Conservation (phyloP, 2,113 vertebrate genomes). For the Tylochromis polylepis region DNA sequence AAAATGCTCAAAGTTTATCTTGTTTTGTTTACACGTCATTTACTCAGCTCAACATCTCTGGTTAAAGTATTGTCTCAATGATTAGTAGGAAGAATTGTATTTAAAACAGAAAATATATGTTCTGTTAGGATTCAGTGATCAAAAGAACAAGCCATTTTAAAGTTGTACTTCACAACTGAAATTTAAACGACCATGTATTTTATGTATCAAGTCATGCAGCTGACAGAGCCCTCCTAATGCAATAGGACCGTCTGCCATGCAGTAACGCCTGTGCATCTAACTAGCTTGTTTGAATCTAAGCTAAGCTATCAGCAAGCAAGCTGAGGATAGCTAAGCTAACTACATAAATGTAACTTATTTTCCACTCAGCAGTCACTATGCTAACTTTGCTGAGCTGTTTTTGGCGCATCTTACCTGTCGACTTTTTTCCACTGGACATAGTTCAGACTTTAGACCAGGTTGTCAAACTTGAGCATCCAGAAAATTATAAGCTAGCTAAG, state of each 20-base stretch:
- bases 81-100: rapidly evolving
- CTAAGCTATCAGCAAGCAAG: rapidly evolving
- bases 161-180: background rate
- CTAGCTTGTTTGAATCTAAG: background rate
- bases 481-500: background rate
- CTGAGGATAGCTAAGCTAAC: background rate
- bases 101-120: background rate
- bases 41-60: background rate
- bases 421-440: background rate
- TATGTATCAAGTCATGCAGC: background rate
- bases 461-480: background rate
- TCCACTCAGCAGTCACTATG: background rate
- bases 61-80: background rate
- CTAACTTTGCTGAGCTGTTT: background rate
- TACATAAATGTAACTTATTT: background rate
- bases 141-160: background rate
- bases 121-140: background rate
- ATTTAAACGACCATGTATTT: background rate
- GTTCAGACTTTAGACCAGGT: background rate
- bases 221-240: background rate
- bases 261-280: background rate
- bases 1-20: background rate
- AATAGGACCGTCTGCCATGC: background rate
- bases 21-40: background rate
- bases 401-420: background rate